Evolutionary conservation across 1,140 invertebrate genomes (phyloP).

Genomic region (Drosophila sulfurigaster): DNA sequence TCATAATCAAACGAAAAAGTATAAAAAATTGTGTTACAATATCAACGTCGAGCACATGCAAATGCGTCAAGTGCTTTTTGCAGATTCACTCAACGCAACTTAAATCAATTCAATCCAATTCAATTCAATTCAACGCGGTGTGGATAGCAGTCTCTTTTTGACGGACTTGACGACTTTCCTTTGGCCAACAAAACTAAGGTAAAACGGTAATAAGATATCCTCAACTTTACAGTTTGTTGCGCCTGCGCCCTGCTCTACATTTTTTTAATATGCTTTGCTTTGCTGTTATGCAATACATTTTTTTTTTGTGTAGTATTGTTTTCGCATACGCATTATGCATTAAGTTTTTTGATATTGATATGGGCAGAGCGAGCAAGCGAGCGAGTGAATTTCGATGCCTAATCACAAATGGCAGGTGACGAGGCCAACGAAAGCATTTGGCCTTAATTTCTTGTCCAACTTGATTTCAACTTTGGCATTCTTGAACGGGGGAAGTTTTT

Average conservation of each 20-base stretch:
- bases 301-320: not conserved
- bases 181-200: constrained; percentile 13
- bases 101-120: not conserved
- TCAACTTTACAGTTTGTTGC: constrained; percentile 9
- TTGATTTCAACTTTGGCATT: constrained; percentile 73
- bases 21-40: constrained; percentile 43
- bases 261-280: constrained; percentile 1
- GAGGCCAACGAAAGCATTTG: constrained; percentile 53
- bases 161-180: constrained; percentile 9
- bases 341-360: constrained; percentile 52
- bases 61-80: constrained; percentile 46
- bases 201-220: constrained; percentile 7
- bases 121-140: constrained; percentile 21
- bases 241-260: constrained; percentile 13
- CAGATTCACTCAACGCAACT: not conserved
- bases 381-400: constrained; percentile 42
- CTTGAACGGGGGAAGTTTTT: constrained; percentile 26
- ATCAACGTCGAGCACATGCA: constrained; percentile 33
- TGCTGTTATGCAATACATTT: constrained; percentile 27
- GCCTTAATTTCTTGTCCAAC: constrained; percentile 63
- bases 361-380: not conserved
- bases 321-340: constrained; percentile 55
- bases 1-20: not conserved
- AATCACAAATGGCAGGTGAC: constrained; percentile 65
- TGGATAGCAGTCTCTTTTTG: constrained; percentile 13